Evolutionary conservation across 2,888 invertebrate genomes (phyloP).

Genomic region (Melanargia galathea): DNA sequence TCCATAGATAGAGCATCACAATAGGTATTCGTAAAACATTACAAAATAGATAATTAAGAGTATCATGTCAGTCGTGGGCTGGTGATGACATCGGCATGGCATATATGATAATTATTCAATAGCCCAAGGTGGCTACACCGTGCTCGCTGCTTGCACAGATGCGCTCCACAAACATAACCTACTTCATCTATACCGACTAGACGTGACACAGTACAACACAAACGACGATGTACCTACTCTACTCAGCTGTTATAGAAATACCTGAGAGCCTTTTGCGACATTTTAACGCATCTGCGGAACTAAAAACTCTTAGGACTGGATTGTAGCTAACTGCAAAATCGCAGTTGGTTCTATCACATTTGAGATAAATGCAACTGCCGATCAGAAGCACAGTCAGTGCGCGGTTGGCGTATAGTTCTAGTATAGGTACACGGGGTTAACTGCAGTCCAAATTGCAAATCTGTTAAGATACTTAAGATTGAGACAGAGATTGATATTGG

Average conservation of each 20-base stretch:
- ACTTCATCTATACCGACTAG: neutral
- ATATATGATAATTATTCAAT: constrained; percentile 11
- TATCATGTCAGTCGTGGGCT: constrained; percentile 8
- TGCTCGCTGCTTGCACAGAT: constrained; percentile 42
- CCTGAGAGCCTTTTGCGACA: neutral
- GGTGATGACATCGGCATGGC: constrained; percentile 9
- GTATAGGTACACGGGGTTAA: no score
- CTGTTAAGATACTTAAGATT: no score
- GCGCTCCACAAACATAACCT: constrained; percentile 32
- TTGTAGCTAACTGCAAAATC: no score
- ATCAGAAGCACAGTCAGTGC: no score
- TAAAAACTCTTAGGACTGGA: no score
- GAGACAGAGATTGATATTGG: no score
- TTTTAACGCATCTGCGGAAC: no score
- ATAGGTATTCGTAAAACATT: neutral
- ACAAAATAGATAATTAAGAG: constrained; percentile 5
- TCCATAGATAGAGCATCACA: neutral
- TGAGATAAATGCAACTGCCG: no score
- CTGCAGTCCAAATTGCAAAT: no score
- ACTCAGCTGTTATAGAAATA: neutral
- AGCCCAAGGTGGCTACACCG: constrained; percentile 25
- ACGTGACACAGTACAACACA: neutral
- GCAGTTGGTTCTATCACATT: no score
- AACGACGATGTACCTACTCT: constrained; percentile 1
- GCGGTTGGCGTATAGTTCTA: no score